These are phyloP conservation scores for Phataginus tricuspis DNA, from an alignment of 2,797 vertebrate genomes.

Conservation along the genomic window DNA sequence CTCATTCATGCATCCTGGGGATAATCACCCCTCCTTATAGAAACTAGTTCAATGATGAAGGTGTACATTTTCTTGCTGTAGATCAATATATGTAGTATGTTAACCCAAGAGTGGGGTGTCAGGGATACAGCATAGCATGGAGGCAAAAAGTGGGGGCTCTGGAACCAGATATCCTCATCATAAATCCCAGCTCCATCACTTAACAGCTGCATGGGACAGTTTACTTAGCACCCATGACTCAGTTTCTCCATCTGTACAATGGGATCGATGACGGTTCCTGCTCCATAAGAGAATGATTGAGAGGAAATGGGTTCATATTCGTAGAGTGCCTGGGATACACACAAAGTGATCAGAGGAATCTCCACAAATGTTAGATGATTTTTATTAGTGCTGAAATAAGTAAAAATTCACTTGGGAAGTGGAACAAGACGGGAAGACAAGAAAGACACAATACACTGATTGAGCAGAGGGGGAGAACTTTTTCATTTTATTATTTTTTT, in stretches of 20 bases:
- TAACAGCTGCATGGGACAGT: background rate
- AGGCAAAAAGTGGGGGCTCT: background rate
- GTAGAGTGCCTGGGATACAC: background rate
- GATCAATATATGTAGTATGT: background rate
- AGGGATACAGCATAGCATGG: background rate
- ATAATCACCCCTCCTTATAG: background rate
- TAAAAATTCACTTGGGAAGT: background rate
- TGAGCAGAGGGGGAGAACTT: background rate
- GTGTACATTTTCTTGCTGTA: background rate
- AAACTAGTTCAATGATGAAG: background rate
- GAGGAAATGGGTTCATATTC: background rate
- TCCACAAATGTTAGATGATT: background rate
- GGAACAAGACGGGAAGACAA: constrained; percentile 28
- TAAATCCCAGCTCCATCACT: background rate
- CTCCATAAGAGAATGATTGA: background rate
- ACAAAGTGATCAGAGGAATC: background rate
- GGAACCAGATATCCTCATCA: background rate
- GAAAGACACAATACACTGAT: constrained; percentile 24
- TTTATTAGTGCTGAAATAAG: constrained; percentile 37
- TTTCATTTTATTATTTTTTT: constrained; percentile 19
- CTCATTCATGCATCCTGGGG: background rate
- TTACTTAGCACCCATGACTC: background rate
- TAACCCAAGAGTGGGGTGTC: background rate
- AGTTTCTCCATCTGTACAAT: background rate
- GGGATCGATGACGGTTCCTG: background rate